Evolutionary conservation across 2,888 invertebrate genomes (phyloP), one percentile per base, ranked within the genome.

Genomic region (Diabrotica balteata): DNA sequence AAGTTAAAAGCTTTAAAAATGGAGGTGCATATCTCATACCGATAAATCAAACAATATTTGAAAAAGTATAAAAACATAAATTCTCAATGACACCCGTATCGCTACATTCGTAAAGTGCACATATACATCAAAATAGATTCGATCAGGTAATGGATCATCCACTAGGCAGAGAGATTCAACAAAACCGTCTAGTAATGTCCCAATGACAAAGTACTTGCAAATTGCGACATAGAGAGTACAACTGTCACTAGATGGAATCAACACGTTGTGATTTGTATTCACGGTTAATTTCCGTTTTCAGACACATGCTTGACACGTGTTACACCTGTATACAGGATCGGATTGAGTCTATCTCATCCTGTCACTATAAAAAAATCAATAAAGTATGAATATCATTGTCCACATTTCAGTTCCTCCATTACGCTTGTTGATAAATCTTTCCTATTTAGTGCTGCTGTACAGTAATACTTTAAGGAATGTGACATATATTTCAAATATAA

Each of bases 221-320:
- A 69, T 72, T 68, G 69, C 69, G 66, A 72, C 69, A 71, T 44
- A 65, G 59, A 60, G 50, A 63, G 69, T 63, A 72, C 71, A 72
- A 73, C 69, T 71, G 70, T 73, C 72, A 68, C 65, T 68, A 53
- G 64, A 32, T 67, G 61, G 62, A 72, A 69, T 67, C 70, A 72
- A 67, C 66, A 65, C 72, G 71, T 69, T 69, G 73, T 75, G 74
- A 75, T 77, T 76, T 75, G 77, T 77, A 75, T 76, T 75, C 75
- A 72, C 65, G 68, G 73, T 68, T 75, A 75, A 77, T 76, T 75
- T 77, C 75, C 77, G 74, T 68, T 75, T 70, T 67, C 69, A 69
- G 59, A 74, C 70, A 73, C 71, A 72, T 67, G 67, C 65, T 63
- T 66, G 70, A 70, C 75, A 74, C 72, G 75, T 75, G 72, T 73